phyloP scores from a whole-genome alignment of 1,140 invertebrate genomes.

The Macrobrachium rosenbergii region DNA sequence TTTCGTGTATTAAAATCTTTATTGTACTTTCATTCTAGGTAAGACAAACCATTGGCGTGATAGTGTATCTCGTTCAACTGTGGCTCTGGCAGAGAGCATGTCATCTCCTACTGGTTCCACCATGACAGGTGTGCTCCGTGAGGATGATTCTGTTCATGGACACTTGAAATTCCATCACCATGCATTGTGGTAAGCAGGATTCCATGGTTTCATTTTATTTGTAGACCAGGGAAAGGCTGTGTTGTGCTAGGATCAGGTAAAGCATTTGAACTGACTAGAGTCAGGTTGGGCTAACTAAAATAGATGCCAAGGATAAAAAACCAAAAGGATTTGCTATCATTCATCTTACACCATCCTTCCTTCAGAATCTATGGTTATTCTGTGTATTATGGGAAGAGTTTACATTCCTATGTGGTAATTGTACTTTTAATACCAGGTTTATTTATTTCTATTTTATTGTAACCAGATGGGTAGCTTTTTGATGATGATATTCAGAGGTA shows the following conservation, averaged over 20 bases:
- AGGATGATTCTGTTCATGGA: slow-evolving; percentile 65
- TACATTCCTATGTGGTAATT: too few species aligned
- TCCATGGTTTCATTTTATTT: background rate
- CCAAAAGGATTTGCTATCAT: too few species aligned
- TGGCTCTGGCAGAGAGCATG: slow-evolving; percentile 52
- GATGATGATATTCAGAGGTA: too few species aligned
- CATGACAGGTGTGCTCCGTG: slow-evolving; percentile 62
- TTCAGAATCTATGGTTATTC: too few species aligned
- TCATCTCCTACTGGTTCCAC: slow-evolving; percentile 52
- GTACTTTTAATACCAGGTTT: too few species aligned
- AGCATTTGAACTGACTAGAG: background rate
- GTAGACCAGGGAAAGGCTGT: background rate
- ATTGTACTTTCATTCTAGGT: slow-evolving; percentile 42
- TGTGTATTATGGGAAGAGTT: too few species aligned
- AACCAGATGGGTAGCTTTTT: too few species aligned
- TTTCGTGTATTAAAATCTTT: background rate
- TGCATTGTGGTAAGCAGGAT: slow-evolving; percentile 61
- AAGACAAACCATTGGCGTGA: slow-evolving; percentile 64
- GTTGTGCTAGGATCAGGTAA: background rate
- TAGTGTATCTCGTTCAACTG: slow-evolving; percentile 59
- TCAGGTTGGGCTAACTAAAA: too few species aligned
- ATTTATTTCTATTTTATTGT: too few species aligned
- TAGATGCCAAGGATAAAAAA: too few species aligned
- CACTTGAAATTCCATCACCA: slow-evolving; percentile 66
- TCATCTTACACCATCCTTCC: too few species aligned